Conservation (phyloP, 2,797 vertebrate genomes). For the Lophotriccus pileatus region DNA sequence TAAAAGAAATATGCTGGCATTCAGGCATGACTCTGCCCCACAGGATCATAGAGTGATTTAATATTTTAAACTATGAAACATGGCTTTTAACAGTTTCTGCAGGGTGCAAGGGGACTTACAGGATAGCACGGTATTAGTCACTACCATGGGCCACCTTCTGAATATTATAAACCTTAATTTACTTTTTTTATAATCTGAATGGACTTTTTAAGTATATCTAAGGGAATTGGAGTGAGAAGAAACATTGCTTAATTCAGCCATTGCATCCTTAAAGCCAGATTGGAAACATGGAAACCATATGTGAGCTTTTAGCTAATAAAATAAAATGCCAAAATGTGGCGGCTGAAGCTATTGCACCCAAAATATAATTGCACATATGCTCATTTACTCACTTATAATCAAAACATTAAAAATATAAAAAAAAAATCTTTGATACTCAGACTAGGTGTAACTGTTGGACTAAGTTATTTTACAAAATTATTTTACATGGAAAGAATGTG, state of each 20-base stretch:
- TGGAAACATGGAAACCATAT: conserved; percentile 82
- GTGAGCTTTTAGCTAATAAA: conserved; percentile 80
- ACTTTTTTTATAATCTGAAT: conserved; percentile 66
- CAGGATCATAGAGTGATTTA: conserved; percentile 44
- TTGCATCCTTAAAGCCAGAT: conserved; percentile 74
- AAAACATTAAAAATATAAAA: conserved; percentile 72
- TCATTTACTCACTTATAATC: conserved; percentile 79
- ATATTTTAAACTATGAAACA: conserved; percentile 44
- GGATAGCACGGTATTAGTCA: conserved; percentile 60
- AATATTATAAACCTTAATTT: conserved; percentile 66
- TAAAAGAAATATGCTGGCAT: conserved; percentile 22
- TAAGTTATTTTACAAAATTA: conserved; percentile 72
- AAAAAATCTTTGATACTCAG: conserved; percentile 69
- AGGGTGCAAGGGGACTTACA: conserved; percentile 39
- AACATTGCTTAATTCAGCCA: conserved; percentile 72
- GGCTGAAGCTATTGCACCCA: conserved; percentile 76
- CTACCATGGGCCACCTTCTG: conserved; percentile 54
- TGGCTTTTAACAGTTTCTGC: conserved; percentile 60
- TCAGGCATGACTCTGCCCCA: conserved; percentile 31
- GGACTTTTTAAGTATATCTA: conserved; percentile 65
- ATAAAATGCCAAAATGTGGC: conserved; percentile 76
- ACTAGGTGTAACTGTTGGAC: conserved; percentile 74
- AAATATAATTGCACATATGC: conserved; percentile 80
- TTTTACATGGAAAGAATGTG: conserved; percentile 76
- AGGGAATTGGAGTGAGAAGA: conserved; percentile 61